Evolutionary conservation across 2,113 vertebrate species (phyloP), one percentile per base, ranked within the genome.

Genomic region (Carlito syrichta): DNA sequence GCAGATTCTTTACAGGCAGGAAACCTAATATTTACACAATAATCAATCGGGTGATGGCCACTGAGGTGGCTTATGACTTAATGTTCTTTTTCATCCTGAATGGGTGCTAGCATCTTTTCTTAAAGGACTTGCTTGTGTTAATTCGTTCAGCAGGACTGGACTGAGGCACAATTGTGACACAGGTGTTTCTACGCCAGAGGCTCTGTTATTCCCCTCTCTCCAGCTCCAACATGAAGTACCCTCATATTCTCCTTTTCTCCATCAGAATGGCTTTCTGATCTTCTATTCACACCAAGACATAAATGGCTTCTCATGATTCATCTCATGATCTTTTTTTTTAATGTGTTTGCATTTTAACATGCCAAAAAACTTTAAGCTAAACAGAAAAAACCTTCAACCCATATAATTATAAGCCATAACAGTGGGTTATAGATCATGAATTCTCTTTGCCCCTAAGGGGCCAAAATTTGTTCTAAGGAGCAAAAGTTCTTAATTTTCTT

Each of bases 11-110:
- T 96, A 92, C 89, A 95, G 98, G 92, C 98, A 98, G 99, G 98
- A 99, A 99, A 93, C 96, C 98, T 95, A 97, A 97, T 99, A 98
- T 99, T 99, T 98, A 98, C 95, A 97, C 97, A 98, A 92, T 97
- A 97, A 97, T 98, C 98, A 99, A 96, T 98, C 97, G 96, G 50
- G 96, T 89, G 96, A 95, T 79, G 91, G 96, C 92, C 91, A 96
- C 4, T 35, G 85, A 97, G 85, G 96, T 97, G 97, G 95, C 91
- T 93, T 90, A 88, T 97, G 83, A 97, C 97, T 96, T 87, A 92
- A 90, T 82, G 96, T 98, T 71, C 77, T 98, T 98, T 95, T 97
- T 95, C 54, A 66, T 96, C 96, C 63, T 94, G 94, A 63, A 89
- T 96, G 96, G 79, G 96, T 97, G 86, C 94, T 97, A 82, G 94